Evolutionary conservation across 1,140 invertebrate species (phyloP), one percentile per base, ranked within the genome.

Genomic region (Polypedilum pembai): DNA sequence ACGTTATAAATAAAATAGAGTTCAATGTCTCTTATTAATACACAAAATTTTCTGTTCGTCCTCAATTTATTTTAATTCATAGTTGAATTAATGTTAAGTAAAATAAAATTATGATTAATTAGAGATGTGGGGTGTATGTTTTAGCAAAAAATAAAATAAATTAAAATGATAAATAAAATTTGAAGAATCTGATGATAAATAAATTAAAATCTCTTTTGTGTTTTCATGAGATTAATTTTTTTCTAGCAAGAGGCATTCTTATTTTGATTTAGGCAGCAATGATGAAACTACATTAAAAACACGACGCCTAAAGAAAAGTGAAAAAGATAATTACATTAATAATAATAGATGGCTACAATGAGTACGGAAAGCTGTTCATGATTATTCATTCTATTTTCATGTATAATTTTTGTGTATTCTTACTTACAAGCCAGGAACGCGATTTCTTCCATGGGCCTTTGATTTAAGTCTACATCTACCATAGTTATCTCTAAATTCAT

Each of bases 371-470:
- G 41, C 41, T 12, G n/a, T 56, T 56, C 45, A 12, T 56, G 12
- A 56, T 56, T 56, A n/a, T 56, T n/a, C 10, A 15, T 56, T n/a
- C 45, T 56, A 56, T n/a, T n/a, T 56, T 56, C n/a, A 1, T n/a
- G 45, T 56, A 12, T 15, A 69, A 69, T 18, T 20, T 69, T 18
- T 20, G 10, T 21, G 20, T 69, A 69, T 56, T 69, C 18, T 69
- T 69, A 69, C 65, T 69, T 69, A 69, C 65, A 69, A 21, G 8
- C 65, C 65, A 10, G 65, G 65, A 69, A 56, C 45, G n/a, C 45
- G 45, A 56, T 56, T 56, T 56, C 20, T 69, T n/a, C 20, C 65
- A 18, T 56, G 10, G 8, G 10, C 10, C n/a, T 21, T 18, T 69
- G 65, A n/a, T 69, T 21, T 18, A 10, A 69, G 8, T 20, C 65